Percentiles rank a stretch among this genome's conserved stretches.
These are phyloP conservation scores for Gallirallus australis DNA, from an alignment of 2,797 vertebrate species.

Conservation along the genomic window DNA sequence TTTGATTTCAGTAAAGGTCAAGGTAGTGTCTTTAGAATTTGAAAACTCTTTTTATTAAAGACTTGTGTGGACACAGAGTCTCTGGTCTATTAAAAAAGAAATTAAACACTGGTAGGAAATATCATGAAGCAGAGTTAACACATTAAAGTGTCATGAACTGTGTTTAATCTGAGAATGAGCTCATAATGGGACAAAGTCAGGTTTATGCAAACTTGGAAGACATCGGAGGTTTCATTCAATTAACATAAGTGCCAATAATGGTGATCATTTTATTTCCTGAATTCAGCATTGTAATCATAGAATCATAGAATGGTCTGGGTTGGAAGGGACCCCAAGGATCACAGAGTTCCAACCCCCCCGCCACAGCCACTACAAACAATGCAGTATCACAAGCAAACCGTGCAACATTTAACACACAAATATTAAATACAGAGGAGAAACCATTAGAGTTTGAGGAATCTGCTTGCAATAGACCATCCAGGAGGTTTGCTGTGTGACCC, in stretches of 20 bases:
- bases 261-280: background rate
- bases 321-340: no score
- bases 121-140: conserved; percentile 18
- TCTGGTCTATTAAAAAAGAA: conserved; percentile 42
- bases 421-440: background rate
- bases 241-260: background rate
- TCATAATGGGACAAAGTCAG: background rate
- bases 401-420: fast-evolving
- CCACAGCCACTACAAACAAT: background rate
- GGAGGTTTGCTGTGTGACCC: background rate
- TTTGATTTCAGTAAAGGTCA: conserved; percentile 71
- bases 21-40: conserved; percentile 4
- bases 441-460: background rate
- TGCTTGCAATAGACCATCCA: background rate
- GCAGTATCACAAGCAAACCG: background rate
- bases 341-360: no score
- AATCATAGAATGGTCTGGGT: no score
- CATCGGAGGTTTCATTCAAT: background rate
- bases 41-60: conserved; percentile 54
- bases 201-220: background rate
- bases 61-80: background rate
- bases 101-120: conserved; percentile 43
- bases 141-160: conserved; percentile 12
- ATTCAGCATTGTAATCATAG: background rate
- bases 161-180: conserved; percentile 36